Evolutionary conservation across 2,888 invertebrate genomes (phyloP).

Genomic region (Orthonevra nobilis): DNA sequence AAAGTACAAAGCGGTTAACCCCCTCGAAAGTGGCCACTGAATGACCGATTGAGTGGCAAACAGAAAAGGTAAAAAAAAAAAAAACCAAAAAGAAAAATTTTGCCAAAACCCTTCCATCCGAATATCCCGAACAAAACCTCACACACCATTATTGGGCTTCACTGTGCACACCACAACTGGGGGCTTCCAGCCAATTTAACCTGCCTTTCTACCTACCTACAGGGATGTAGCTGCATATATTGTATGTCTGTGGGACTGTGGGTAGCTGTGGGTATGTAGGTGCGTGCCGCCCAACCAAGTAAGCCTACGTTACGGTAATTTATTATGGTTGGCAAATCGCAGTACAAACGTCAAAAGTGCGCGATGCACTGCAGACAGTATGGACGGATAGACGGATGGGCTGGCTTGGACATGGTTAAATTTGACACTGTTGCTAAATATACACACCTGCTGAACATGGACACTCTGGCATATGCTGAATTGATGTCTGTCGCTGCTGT

Average conservation of each 20-base stretch:
- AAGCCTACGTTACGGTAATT: conserved; percentile 62
- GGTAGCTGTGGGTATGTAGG: background rate
- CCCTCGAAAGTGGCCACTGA: conserved; percentile 58
- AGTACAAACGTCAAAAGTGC: conserved; percentile 69
- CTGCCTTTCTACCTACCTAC: conserved; percentile 45
- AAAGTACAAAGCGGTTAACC: conserved; percentile 66
- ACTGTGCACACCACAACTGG: conserved; percentile 46
- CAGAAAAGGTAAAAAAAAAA: conserved; percentile 11
- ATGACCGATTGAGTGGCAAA: conserved; percentile 66
- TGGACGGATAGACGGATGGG: conserved; percentile 46
- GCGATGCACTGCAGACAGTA: conserved; percentile 53
- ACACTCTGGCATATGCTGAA: conserved; percentile 81
- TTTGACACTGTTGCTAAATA: conserved; percentile 64
- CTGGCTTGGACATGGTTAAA: conserved; percentile 28
- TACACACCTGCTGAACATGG: conserved; percentile 86
- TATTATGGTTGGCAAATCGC: conserved; percentile 70
- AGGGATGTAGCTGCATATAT: no score
- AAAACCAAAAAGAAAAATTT: background rate
- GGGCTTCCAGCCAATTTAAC: conserved; percentile 70
- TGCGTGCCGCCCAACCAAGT: conserved; percentile 15
- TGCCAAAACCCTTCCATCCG: conserved; percentile 7
- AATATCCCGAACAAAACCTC: conserved; percentile 46
- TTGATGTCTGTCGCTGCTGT: conserved; percentile 77
- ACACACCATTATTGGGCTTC: conserved; percentile 59
- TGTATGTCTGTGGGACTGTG: no score